These are phyloP conservation scores for Ictalurus punctatus DNA, from an alignment of 2,113 vertebrate genomes.

Conservation along the genomic window DNA sequence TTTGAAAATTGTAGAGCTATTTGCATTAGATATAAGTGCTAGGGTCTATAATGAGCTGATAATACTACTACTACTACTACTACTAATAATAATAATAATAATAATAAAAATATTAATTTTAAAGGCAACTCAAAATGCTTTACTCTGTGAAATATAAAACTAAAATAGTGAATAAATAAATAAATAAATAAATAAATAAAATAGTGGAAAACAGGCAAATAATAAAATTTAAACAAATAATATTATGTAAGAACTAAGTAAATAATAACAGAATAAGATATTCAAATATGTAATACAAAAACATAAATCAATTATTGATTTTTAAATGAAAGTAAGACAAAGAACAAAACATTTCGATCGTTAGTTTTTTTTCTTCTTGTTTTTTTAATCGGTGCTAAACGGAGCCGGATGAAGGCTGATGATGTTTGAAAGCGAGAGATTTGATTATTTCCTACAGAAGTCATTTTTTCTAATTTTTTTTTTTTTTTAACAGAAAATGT, in stretches of 20 bases:
- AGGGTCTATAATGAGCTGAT: background rate
- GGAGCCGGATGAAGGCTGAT: background rate
- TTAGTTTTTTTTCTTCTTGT: background rate
- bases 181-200: no score
- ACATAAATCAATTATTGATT: background rate
- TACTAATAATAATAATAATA: background rate
- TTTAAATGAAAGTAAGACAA: background rate
- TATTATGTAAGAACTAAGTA: background rate
- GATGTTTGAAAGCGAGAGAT: background rate
- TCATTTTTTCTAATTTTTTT: background rate
- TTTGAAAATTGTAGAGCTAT: background rate
- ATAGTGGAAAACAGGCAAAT: background rate
- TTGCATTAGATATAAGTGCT: background rate
- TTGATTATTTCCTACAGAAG: no score
- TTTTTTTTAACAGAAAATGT: background rate
- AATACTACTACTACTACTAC: background rate
- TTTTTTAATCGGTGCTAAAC: background rate
- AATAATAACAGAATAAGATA: background rate
- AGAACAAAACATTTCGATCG: background rate
- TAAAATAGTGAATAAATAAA: background rate
- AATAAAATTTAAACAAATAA: background rate
- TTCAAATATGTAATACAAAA: background rate
- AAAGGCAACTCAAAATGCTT: background rate
- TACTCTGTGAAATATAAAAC: background rate
- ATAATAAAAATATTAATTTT: background rate